Evolutionary conservation across 2,113 vertebrate genomes (phyloP).

Genomic region (Pomatorhinus ruficollis): DNA sequence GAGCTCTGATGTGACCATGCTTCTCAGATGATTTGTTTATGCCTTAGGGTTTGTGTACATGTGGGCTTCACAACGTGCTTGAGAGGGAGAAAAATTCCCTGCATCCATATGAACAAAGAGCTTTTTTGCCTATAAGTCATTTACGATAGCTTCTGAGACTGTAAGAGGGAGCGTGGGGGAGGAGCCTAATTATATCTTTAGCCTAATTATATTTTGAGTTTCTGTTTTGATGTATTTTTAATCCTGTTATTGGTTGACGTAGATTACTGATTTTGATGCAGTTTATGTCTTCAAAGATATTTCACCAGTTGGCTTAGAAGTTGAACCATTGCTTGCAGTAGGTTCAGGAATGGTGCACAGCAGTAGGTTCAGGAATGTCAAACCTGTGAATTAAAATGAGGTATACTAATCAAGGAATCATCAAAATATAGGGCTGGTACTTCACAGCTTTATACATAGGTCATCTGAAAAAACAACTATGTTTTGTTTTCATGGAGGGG

Average conservation of each 20-base stretch:
- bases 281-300: background rate
- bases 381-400: background rate
- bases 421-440: background rate
- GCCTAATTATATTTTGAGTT: background rate
- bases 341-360: background rate
- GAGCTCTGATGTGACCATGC: background rate
- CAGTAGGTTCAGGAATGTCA: background rate
- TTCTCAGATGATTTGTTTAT: conserved; percentile 25
- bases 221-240: conserved; percentile 35
- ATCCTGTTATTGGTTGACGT: background rate
- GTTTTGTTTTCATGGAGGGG: background rate
- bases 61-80: background rate
- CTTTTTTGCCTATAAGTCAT: background rate
- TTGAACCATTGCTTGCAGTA: background rate
- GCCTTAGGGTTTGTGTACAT: background rate
- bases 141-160: conserved; percentile 2
- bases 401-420: background rate
- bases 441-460: background rate
- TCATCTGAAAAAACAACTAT: background rate
- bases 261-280: background rate
- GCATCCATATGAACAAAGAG: background rate
- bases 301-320: background rate
- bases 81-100: background rate
- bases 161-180: background rate
- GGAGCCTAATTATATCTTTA: background rate